These are phyloP conservation scores for Paraescarpia echinospica DNA, from an alignment of 1,140 invertebrate species.

Conservation along the genomic window DNA sequence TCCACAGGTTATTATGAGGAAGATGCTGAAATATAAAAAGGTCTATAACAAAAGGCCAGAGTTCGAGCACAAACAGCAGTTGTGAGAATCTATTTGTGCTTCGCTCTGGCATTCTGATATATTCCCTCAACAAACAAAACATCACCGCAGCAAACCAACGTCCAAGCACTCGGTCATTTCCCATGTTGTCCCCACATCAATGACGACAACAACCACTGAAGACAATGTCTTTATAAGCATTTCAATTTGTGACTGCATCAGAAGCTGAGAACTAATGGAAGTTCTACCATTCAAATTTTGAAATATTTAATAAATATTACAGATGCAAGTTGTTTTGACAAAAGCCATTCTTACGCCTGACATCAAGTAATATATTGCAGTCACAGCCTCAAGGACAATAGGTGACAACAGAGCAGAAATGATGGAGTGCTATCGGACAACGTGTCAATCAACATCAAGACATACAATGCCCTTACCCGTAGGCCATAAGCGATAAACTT, in stretches of 20 bases:
- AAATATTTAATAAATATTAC: not conserved
- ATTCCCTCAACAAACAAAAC: constrained; percentile 5
- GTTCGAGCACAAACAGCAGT: not conserved
- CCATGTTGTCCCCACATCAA: not conserved
- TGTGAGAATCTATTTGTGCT: not conserved
- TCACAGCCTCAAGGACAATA: not conserved
- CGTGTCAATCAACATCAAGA: not conserved
- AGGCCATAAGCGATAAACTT: constrained; percentile 80
- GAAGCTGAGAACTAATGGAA: not conserved
- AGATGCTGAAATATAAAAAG: not conserved
- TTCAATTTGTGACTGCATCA: not conserved
- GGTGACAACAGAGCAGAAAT: not conserved
- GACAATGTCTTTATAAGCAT: not conserved
- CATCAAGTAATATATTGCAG: not conserved
- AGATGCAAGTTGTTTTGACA: not conserved
- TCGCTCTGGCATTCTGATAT: not conserved
- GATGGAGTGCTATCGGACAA: not conserved
- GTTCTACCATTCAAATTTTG: not conserved
- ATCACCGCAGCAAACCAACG: not conserved
- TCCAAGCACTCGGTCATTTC: not conserved
- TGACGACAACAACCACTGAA: not conserved
- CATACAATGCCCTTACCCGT: constrained; percentile 69
- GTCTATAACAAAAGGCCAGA: not conserved
- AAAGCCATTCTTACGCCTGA: not conserved
- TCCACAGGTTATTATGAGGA: not conserved